Evolutionary conservation across 2,113 vertebrate species (phyloP).

Genomic region (Marcusenius ussheri): DNA sequence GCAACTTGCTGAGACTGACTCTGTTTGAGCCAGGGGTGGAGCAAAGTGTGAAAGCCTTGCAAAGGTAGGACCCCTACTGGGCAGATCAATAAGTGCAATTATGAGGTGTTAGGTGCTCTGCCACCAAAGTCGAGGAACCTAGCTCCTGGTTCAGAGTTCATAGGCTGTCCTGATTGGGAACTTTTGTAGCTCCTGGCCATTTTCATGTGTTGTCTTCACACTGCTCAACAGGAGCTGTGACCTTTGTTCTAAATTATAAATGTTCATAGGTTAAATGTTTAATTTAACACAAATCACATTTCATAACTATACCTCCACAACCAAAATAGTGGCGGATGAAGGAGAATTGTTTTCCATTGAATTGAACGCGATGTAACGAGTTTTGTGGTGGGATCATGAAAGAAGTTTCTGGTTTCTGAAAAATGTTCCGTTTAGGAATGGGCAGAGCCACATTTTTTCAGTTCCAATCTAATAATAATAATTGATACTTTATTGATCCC

Average conservation of each 20-base stretch:
- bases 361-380: not conserved
- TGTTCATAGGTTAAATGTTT: not conserved
- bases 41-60: slow-evolving; percentile 66
- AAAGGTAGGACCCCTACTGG: slow-evolving; percentile 54
- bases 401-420: not conserved
- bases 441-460: too few species aligned
- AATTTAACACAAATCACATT: not conserved
- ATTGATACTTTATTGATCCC: too few species aligned
- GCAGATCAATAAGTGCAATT: not conserved
- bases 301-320: not conserved
- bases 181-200: not conserved
- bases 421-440: not conserved
- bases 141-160: not conserved
- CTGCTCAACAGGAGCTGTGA: not conserved
- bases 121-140: not conserved
- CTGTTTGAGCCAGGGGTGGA: slow-evolving; percentile 67
- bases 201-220: not conserved
- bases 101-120: not conserved
- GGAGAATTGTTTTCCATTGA: not conserved
- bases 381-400: not conserved
- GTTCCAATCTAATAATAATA: too few species aligned
- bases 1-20: slow-evolving; percentile 71
- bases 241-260: not conserved
- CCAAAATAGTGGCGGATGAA: not conserved
- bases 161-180: not conserved